A percentile compares a stretch with the other conserved stretches of the same genome.
These are phyloP conservation scores for Porites lutea DNA, from an alignment of 64 coral and sea anemone genomes.

Conservation along the genomic window DNA sequence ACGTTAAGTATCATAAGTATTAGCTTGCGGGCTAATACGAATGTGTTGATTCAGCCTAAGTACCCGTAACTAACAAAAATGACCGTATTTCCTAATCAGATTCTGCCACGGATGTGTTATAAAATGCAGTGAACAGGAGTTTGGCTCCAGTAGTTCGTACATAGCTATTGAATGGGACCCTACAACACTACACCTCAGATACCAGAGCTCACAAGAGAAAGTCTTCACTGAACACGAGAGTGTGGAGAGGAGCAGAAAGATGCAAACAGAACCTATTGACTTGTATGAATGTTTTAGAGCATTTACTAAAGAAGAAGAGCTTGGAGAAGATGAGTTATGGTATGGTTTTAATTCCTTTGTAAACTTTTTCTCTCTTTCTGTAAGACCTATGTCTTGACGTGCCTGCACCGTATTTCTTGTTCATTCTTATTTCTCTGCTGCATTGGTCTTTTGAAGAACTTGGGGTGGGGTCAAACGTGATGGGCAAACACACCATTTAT, in stretches of 20 bases:
- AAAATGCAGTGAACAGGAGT: constrained; percentile 84
- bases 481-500: too few relatives aligned
- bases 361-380: too few relatives aligned
- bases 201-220: constrained; percentile 95
- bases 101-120: constrained; percentile 93
- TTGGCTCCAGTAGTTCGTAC: constrained; percentile 83
- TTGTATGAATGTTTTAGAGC: constrained; percentile 95
- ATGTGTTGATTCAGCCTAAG: too few relatives aligned
- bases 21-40: too few relatives aligned
- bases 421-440: too few relatives aligned
- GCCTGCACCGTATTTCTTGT: too few relatives aligned
- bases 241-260: constrained; percentile 86
- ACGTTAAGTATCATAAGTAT: too few relatives aligned
- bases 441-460: too few relatives aligned
- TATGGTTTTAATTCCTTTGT: not conserved
- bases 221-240: constrained; percentile 85
- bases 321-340: constrained; percentile 98
- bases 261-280: constrained; percentile 97
- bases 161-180: constrained; percentile 98
- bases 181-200: constrained; percentile 93
- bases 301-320: constrained; percentile 98
- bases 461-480: too few relatives aligned
- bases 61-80: not conserved
- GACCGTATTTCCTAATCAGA: constrained; percentile 8
- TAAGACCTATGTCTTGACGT: too few relatives aligned